Evolutionary conservation across 2,113 vertebrate genomes (phyloP), one percentile per base, ranked within the genome.

Genomic region (Cryptotis parvus): DNA sequence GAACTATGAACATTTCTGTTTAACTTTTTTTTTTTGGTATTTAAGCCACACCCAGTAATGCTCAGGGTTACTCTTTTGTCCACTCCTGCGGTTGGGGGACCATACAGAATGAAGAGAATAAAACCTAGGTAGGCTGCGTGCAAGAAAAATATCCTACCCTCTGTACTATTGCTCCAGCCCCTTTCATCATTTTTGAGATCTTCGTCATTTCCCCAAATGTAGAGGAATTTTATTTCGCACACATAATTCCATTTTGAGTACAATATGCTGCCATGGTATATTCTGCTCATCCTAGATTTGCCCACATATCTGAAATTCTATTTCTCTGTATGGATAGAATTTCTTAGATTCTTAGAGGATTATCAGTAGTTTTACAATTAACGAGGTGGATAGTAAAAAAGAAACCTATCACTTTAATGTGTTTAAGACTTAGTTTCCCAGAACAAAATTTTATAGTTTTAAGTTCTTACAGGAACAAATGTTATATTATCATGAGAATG

Each of bases 181-280:
- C 66, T 58, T 41, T 39, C 70, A 70, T 68, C 35, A 43, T 4
- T 43, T 55, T 41, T 12, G 27, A 76, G 26, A 8, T 29, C 76
- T 26, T 12, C 20, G 37, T 63, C 2, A 6, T 10, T 15, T 55
- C 45, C 8, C 12, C 6, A 41, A 65, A 3, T 0, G 0, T 15
- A 12, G 16, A 73, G 12, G 0, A 58, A 24, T 52, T 77, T 14
- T 33, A 29, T 31, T 61, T 9, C 41, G 5, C 55, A 58, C 20
- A 58, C 3, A 58, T 58, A 58, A 6, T 22, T 58, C 18, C 24
- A 0, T 35, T 20, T 14, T 37, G 63, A 65, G 22, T 27, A 55
- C 7, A 70, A 1, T 0, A 39, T 1, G 2, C 7, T 15, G 26
- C 15, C 2, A 4, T 22, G 6, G 4, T 9, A 9, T n/a, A 12